Evolutionary conservation across 2,113 vertebrate genomes (phyloP), one percentile per base, ranked within the genome.

Genomic region (Hippolais icterina): DNA sequence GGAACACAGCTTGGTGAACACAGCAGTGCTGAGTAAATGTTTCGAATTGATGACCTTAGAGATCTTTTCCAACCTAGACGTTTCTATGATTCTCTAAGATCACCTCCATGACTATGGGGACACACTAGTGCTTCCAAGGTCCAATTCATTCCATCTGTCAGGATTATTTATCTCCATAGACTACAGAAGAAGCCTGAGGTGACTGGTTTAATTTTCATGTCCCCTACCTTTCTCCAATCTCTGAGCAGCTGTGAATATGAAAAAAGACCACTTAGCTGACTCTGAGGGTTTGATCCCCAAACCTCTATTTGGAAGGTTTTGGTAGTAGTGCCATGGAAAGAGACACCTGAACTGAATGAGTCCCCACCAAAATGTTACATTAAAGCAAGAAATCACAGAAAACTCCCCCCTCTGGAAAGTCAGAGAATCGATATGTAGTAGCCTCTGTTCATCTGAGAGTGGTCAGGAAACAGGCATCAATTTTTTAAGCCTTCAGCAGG

Each of bases 401-500:
- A 69, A 69, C 46, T 77, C 44, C 35, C 18, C n/a, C 31, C 64
- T 87, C 80, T 83, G 71, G 57, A n/a, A 90, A 85, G 31, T 12
- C 41, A 57, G 49, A 75, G 49, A 39, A 93, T 88, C 17, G 20
- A 85, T 82, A 83, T 0, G 6, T 6, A 54, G 11, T 7, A 44
- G 31, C 65, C 19, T 77, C 83, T 50, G 28, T 42, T 92, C 66
- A 72, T 41, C 41, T 52, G 83, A 96, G 84, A 66, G 81, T 3
- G 74, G 68, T 64, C 54, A 77, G 91, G 90, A 96, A 95, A 89
- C 1, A 0, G 63, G 15, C 86, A 97, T 97, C 78, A 97, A 96
- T 96, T 89, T 97, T 97, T 97, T 37, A 97, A 81, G 86, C 59
- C 71, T 61, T 44, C 64, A 50, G 49, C 72, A 94, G 91, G 69